A percentile compares a stretch with the other conserved stretches of the same genome.
phyloP scores from a whole-genome alignment of 2,888 invertebrate species.

The Brenthis ino region DNA sequence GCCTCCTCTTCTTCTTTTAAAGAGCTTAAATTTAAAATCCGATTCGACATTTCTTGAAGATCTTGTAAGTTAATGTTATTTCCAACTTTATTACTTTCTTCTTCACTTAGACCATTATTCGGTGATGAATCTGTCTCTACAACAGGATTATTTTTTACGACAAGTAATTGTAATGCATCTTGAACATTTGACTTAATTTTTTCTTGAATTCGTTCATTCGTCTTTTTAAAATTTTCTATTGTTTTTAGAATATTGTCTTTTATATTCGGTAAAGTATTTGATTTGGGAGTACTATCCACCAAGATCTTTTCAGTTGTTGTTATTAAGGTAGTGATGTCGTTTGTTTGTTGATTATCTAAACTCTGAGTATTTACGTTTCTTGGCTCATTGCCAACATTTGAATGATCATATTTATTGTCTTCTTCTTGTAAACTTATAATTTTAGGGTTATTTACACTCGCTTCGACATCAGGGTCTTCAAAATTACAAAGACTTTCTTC shows the following conservation, averaged over 20 bases:
- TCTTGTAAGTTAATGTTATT: conserved; percentile 48
- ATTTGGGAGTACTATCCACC: conserved; percentile 23
- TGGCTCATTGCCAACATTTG: background rate
- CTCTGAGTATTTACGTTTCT: background rate
- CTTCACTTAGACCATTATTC: conserved; percentile 1
- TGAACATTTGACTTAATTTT: conserved; percentile 31
- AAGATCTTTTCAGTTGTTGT: conserved; percentile 2
- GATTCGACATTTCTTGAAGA: conserved; percentile 62
- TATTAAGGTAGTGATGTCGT: background rate
- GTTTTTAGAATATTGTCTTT: conserved; percentile 48
- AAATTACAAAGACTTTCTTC: conserved; percentile 9
- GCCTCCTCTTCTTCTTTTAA: conserved; percentile 9
- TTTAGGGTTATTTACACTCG: conserved; percentile 8
- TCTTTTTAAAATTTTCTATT: conserved; percentile 47
- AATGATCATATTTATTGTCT: background rate
- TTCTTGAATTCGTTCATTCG: conserved; percentile 35
- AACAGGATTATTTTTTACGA: conserved; percentile 14
- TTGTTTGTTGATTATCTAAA: conserved; percentile 1
- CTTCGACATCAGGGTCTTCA: conserved; percentile 16
- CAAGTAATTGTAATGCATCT: conserved; percentile 28
- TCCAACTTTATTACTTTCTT: background rate
- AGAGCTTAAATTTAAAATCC: conserved; percentile 48
- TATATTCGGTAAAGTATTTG: conserved; percentile 43
- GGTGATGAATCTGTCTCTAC: conserved; percentile 8
- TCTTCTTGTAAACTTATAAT: background rate